phyloP scores from a whole-genome alignment of 1,140 invertebrate genomes.

The Papilio xuthus region DNA sequence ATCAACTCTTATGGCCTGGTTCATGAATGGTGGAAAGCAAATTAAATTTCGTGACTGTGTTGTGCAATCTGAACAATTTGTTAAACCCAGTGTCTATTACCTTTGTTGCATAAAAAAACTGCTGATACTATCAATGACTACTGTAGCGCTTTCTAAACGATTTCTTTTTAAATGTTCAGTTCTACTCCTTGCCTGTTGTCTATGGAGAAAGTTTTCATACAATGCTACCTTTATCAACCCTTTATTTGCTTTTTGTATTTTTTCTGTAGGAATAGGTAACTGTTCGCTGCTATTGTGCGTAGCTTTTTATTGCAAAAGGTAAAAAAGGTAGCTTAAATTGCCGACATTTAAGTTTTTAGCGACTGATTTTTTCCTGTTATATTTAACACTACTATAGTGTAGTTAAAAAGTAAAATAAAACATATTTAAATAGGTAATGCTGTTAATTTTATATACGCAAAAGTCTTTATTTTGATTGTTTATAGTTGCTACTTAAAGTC shows the following conservation, averaged over 20 bases:
- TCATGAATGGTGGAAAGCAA: no score
- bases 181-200: constrained; percentile 57
- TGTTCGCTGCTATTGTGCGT: constrained; percentile 19
- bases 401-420: not conserved
- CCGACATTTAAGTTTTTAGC: constrained; percentile 13
- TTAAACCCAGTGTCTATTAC: not conserved
- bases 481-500: not conserved
- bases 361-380: constrained; percentile 23
- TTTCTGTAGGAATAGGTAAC: constrained; percentile 27
- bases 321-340: constrained; percentile 38
- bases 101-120: not conserved
- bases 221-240: constrained; percentile 66
- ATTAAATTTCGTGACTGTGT: no score
- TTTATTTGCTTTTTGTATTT: constrained; percentile 62
- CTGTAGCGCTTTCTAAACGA: constrained; percentile 18
- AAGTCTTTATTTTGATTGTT: not conserved
- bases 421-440: no score
- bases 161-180: constrained; percentile 24
- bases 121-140: not conserved
- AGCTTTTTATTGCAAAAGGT: constrained; percentile 9
- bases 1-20: no score
- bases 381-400: not conserved
- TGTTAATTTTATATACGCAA: no score
- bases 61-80: not conserved
- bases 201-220: constrained; percentile 66